Base-by-base conservation (phyloP, 2,113 vertebrate genomes). In the Neolamprologus kungweensis region DNA sequence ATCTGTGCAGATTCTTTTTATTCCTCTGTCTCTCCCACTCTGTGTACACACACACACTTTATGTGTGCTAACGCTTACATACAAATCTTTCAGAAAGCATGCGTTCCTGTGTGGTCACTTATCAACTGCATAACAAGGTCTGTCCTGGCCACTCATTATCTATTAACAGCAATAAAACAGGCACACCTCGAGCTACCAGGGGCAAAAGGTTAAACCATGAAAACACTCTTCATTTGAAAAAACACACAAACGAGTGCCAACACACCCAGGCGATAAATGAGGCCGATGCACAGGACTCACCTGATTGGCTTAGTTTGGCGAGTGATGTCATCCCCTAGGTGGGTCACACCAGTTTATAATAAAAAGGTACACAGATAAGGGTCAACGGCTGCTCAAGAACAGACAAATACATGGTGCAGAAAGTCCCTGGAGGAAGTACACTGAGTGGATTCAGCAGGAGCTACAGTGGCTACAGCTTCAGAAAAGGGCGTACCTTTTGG, bases 181-280 rank as follows among this genome's bases (percentile, higher is more conserved):
- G 78, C 91, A 91, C 85, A 40, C 92, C 92, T 50, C 7, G 42
- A 9, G 80, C 90, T 93, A 90, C 93, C 90, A 93, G 50, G 92
- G 92, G 89, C 85, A 87, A 94, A 96, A 94, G 95, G 91, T 92
- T 90, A 94, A 93, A 80, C 91, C 85, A 91, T 94, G 88, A 95
- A 95, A 91, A 83, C 63, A 31, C 7, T 83, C 26, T 68, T 88
- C 57, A 87, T 93, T 71, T 83, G 60, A 88, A 80, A 90, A 84
- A 79, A 33, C 51, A 85, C 53, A 90, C 89, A 88, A 68, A 84
- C 2, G 12, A 45, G 33, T 75, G 21, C 26, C n/a, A 80, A 53
- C 91, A 87, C 90, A 75, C 93, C 87, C 87, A 80, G 85, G 85
- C 58, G 23, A 53, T 93, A 94, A 94, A 94, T 11, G 81, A 78